Base-by-base conservation (phyloP, 2,797 vertebrate species). In the Zenarchopterus dispar region DNA sequence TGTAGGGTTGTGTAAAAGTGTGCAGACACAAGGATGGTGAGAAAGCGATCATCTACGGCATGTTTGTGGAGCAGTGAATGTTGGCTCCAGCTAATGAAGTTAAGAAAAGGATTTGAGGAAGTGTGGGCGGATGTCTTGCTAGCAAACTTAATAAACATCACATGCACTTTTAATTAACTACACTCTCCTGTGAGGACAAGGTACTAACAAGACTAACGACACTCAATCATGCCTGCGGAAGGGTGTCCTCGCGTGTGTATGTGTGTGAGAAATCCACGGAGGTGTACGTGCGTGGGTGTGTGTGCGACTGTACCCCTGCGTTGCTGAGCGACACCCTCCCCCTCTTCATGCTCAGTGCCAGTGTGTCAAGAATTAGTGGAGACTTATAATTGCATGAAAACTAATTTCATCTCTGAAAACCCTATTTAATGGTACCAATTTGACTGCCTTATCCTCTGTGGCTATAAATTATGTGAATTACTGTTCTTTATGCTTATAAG, bases 371-470 rank as follows among this genome's bases (percentile, higher is more conserved):
- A 89, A 88, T 91, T 87, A 89, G 86, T 51, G 46, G 73, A 84
- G 79, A 82, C 70, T 75, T 82, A 81, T 90, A 89, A 92, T 91
- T 90, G 84, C 85, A 87, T 85, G 84, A 84, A 87, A 92, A 89
- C 80, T 88, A 89, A 90, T 90, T 91, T 88, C 72, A 85, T 91
- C 77, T 85, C 72, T 87, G 78, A 85, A 88, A 89, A 84, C 78
- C 85, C 80, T 53, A 67, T 86, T 91, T 91, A 91, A 88, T 88
- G 79, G 78, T 77, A 65, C 56, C 42, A 57, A 83, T 88, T 88
- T 82, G 79, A 85, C 85, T 89, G 82, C 83, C 74, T 86, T 74
- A 65, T 86, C 85, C 78, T 84, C 73, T 54, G 77, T 81, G 80
- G 79, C 77, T 75, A 67, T 85, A 87, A 85, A 83, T 88, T 84